Base-by-base conservation (phyloP, 2,888 invertebrate species). In the Enoplolaimus lenunculus region DNA sequence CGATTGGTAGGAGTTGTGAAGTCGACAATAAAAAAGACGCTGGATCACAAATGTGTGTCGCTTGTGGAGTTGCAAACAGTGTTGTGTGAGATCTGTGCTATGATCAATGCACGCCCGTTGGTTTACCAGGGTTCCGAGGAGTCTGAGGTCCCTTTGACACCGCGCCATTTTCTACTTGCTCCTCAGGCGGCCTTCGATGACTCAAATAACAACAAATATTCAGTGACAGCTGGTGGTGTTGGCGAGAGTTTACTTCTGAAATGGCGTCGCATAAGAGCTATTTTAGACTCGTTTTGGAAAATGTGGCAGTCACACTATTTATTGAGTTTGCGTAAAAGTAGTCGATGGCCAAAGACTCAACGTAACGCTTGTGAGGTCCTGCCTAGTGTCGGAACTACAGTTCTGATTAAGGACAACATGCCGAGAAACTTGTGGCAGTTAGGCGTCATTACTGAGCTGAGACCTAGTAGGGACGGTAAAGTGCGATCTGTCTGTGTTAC, bases 271-370 rank as follows among this genome's bases (percentile, higher is more conserved):
- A 45, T 45, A 13, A 45, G 21, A 45, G 21, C 45, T 45, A 45
- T 45, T 62, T 26, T 62, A 29, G 28, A 62, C n/a, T 3, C 7
- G n/a, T 62, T 62, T 62, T 62, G 64, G 7, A 29, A 29, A 13
- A 7, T 13, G 7, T 62, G 64, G 64, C 28, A 29, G 7, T 13
- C 7, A 7, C 28, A 62, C 3, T 62, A 62, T 62, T n/a, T 62
- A 29, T 26, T 62, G 3, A 62, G 64, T 26, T 29, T 62, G 64
- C 7, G n/a, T 28, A 3, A n/a, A 13, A 45, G 45, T 45, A 13
- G 7, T 13, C 7, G 79, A 62, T 28, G 28, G 64, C 7, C 7
- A 13, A 45, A 62, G 28, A 7, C 28, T 28, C 7, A 62, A 62
- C 28, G n/a, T 28, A 29, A 29, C 28, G 13, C n/a, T 29, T 7